Percentiles rank a stretch among this genome's conserved stretches.
phyloP scores from a whole-genome alignment of 2,888 invertebrate genomes.

The Bimastos eiseni region DNA sequence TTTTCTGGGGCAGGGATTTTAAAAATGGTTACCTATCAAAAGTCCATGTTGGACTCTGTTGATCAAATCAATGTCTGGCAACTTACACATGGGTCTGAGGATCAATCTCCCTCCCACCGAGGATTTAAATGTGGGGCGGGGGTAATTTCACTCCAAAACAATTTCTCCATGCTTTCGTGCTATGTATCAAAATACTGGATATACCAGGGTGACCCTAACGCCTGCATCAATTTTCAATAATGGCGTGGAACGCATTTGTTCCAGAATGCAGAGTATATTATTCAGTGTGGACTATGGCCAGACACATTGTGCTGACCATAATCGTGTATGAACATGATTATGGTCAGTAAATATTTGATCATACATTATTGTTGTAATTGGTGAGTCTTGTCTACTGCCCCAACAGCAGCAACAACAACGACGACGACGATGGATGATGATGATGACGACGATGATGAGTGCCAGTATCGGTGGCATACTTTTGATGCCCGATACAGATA shows the following conservation, averaged over 20 bases:
- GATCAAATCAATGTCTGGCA: not conserved
- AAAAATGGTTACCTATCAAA: not conserved
- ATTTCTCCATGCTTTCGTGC: not conserved
- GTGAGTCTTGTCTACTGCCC: too few relatives aligned
- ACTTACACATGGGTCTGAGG: not conserved
- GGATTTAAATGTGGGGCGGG: too few relatives aligned
- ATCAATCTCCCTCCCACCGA: not conserved
- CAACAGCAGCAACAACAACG: too few relatives aligned
- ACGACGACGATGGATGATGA: too few relatives aligned
- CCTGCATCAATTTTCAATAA: not conserved
- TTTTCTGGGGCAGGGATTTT: too few relatives aligned
- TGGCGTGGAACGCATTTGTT: not conserved
- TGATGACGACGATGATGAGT: not conserved
- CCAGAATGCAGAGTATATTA: too few relatives aligned
- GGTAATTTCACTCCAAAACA: not conserved
- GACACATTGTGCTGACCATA: too few relatives aligned
- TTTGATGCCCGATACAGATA: too few relatives aligned
- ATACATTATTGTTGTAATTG: not conserved
- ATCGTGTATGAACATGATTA: not conserved
- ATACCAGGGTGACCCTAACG: not conserved
- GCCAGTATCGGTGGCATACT: too few relatives aligned
- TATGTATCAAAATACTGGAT: not conserved
- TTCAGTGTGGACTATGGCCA: too few relatives aligned
- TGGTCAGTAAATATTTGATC: not conserved
- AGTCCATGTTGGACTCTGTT: not conserved